These are phyloP conservation scores for Scaptomyza tumidula DNA, from an alignment of 2,888 invertebrate species.

Conservation along the genomic window DNA sequence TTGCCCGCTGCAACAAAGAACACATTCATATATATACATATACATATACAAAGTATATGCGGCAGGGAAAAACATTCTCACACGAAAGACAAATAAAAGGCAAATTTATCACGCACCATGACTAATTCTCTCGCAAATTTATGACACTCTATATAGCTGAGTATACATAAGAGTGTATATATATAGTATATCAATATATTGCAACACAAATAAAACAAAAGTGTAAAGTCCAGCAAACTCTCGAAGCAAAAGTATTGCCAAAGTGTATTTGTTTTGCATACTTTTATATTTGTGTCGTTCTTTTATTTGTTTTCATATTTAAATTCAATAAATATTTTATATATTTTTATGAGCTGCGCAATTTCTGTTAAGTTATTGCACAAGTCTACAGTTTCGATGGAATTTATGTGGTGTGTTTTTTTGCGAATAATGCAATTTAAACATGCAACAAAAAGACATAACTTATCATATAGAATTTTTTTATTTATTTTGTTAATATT, in stretches of 20 bases:
- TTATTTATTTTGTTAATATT: background rate
- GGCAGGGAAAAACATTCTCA: conserved; percentile 65
- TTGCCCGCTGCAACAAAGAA: conserved; percentile 62
- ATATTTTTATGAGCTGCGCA: conserved; percentile 65
- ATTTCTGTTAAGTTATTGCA: conserved; percentile 69
- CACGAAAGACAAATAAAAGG: conserved; percentile 78
- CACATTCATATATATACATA: conserved; percentile 53
- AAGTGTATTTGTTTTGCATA: conserved; percentile 39
- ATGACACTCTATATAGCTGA: conserved; percentile 60
- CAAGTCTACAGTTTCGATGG: conserved; percentile 36
- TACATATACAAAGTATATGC: conserved; percentile 12
- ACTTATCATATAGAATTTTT: background rate
- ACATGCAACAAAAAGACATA: conserved; percentile 48
- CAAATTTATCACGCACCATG: conserved; percentile 78
- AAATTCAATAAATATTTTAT: conserved; percentile 74
- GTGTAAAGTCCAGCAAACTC: background rate
- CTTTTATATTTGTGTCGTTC: conserved; percentile 19
- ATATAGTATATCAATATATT: conserved; percentile 5
- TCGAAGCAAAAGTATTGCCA: conserved; percentile 24
- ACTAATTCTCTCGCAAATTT: conserved; percentile 70
- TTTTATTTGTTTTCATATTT: conserved; percentile 47
- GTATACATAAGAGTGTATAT: conserved; percentile 1
- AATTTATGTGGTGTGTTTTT: conserved; percentile 54
- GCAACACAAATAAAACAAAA: conserved; percentile 27
- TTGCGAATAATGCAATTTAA: conserved; percentile 56